These are phyloP conservation scores for Eudyptes chrysolophus DNA, from an alignment of 2,113 vertebrate species.

Conservation along the genomic window DNA sequence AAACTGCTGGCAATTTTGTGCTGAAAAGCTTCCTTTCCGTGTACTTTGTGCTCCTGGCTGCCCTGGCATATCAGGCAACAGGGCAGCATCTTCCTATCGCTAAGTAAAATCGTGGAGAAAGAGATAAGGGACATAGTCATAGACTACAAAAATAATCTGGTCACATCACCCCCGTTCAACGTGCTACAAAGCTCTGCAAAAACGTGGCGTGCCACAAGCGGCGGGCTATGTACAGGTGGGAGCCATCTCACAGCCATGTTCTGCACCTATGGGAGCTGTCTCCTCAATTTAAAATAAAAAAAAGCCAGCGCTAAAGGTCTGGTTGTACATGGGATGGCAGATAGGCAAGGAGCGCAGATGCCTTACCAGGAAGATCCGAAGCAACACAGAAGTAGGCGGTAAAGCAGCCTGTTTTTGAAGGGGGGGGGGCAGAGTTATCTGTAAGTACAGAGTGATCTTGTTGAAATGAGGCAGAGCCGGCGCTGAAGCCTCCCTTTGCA, in stretches of 20 bases:
- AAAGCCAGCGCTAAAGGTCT: background rate
- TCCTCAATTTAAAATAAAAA: background rate
- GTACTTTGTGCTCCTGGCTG: background rate
- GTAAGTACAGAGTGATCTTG: constrained; percentile 46
- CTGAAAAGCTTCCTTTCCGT: constrained; percentile 32
- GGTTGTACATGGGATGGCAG: background rate
- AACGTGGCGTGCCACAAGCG: accelerated
- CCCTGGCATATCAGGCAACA: background rate
- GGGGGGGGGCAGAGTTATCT: background rate
- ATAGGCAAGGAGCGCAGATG: constrained; percentile 33
- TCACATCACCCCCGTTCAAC: constrained; percentile 22
- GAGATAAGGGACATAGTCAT: constrained; percentile 37
- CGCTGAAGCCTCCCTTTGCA: background rate
- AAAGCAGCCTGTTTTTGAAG: constrained; percentile 34
- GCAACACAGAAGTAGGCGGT: constrained; percentile 34
- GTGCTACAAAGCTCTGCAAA: background rate
- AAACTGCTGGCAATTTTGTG: constrained; percentile 13
- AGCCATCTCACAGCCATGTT: background rate
- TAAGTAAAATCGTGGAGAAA: constrained; percentile 1
- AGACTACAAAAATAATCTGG: constrained; percentile 39
- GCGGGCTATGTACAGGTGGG: background rate
- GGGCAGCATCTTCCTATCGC: background rate
- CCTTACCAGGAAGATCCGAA: background rate
- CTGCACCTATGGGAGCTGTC: background rate
- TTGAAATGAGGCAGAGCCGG: background rate